Evolutionary conservation across 2,888 invertebrate genomes (phyloP), one percentile per base, ranked within the genome.

Genomic region (Heteropelma amictum): DNA sequence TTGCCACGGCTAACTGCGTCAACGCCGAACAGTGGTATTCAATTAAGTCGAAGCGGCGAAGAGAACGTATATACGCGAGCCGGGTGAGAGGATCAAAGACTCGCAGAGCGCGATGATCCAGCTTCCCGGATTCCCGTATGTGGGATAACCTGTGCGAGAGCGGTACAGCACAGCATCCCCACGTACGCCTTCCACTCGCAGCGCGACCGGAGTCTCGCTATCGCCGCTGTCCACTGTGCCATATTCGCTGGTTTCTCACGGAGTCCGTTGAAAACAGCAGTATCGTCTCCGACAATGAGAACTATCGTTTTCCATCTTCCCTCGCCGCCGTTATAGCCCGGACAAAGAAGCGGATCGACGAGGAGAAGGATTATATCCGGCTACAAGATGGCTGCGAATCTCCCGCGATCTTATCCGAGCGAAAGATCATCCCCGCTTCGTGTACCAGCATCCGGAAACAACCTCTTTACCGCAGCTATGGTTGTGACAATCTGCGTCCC

Each of bases 31-130:
- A 56, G 53, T 71, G 71, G 75, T 75, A 78, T 78, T 79, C 79
- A 79, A 79, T 79, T 79, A 79, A 79, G 75, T 78, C 73, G 78
- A 65, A 78, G 61, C 78, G 73, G 67, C 78, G 65, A 78, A 75
- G 79, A 75, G 78, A 79, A 77, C n/a, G n/a, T n/a, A n/a, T n/a
- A n/a, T 77, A 78, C 67, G 73, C 53, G 51, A 51, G 42, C 61
- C n/a, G 38, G 53, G 42, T 45, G 67, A 67, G 72, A 77, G 78
- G 73, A 78, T 79, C 79, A 79, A 79, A 79, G 79, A 78, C 77
- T 69, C 78, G 67, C 54, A 38, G 71, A 75, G 71, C 75, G 71
- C 72, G 64, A 77, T 79, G 72, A 79, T 79, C 77, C 72, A 72
- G 64, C 42, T 17, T 21, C 61, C 42, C 64, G 53, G 47, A 53